Percentiles rank a stretch among this genome's conserved stretches.
Conservation (phyloP, 2,113 vertebrate species). For the Nannospalax galili region DNA sequence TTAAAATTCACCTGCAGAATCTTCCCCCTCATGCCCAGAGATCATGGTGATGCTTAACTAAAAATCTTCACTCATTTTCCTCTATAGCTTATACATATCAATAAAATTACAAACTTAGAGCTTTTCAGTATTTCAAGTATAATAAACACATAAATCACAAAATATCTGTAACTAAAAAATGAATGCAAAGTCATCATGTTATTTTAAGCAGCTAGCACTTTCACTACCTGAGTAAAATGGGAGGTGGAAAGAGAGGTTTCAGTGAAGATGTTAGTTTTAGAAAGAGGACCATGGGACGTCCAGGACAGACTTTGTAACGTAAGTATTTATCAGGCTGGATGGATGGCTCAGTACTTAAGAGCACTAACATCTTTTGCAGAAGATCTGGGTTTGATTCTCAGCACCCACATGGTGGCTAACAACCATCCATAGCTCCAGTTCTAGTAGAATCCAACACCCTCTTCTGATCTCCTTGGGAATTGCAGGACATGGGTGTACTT, state of each 20-base stretch:
- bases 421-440: too few species aligned
- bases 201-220: neutral
- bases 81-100: neutral
- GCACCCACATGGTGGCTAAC: too few species aligned
- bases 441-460: too few species aligned
- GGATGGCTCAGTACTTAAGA: too few species aligned
- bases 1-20: neutral
- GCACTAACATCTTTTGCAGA: too few species aligned
- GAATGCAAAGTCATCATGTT: neutral
- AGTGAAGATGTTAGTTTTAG: neutral
- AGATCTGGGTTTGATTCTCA: too few species aligned
- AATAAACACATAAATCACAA: neutral
- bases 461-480: too few species aligned
- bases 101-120: neutral
- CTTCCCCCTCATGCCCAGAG: neutral
- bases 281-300: neutral
- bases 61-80: neutral
- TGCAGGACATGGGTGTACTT: too few species aligned
- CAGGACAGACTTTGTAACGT: neutral
- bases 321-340: too few species aligned
- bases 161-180: neutral
- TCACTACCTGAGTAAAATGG: neutral
- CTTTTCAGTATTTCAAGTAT: neutral
- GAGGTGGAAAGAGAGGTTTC: accelerated
- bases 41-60: neutral